Evolutionary conservation across 1,140 invertebrate species (phyloP).

Genomic region (Aphelenchoides fujianensis): DNA sequence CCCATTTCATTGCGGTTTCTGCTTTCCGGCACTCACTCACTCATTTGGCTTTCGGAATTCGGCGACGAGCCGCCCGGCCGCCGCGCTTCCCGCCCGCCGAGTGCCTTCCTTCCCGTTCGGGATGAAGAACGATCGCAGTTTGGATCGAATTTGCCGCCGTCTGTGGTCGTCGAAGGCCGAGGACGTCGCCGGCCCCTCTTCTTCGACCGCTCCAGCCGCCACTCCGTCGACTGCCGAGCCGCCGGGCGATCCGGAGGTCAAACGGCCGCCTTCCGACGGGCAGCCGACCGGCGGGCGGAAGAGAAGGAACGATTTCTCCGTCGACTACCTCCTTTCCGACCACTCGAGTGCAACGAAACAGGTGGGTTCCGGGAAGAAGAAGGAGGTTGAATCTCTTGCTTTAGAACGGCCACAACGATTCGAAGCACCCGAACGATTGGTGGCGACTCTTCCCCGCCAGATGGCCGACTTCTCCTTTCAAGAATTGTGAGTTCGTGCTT

Average conservation of each 20-base stretch:
- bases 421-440: too few relatives aligned
- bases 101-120: too few relatives aligned
- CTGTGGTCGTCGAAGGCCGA: conserved; percentile 25
- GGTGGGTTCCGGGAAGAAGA: too few relatives aligned
- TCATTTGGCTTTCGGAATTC: conserved; percentile 3
- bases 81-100: not conserved
- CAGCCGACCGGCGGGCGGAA: too few relatives aligned
- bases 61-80: not conserved
- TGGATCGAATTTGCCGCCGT: conserved; percentile 33
- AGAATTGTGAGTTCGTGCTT: too few relatives aligned
- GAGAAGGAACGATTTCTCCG: conserved; percentile 18
- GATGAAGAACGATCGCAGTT: conserved; percentile 14
- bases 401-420: not conserved
- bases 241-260: too few relatives aligned
- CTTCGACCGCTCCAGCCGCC: too few relatives aligned
- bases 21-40: not conserved
- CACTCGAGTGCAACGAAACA: not conserved
- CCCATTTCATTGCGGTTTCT: not conserved
- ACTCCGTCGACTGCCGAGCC: too few relatives aligned
- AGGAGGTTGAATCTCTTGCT: not conserved
- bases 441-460: too few relatives aligned
- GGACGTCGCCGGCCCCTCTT: too few relatives aligned
- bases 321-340: conserved; percentile 24
- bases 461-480: too few relatives aligned
- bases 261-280: too few relatives aligned